Percentiles rank a stretch among this genome's conserved stretches.
Conservation (phyloP, 92 coral and sea anemone genomes). For the Porites lobata region DNA sequence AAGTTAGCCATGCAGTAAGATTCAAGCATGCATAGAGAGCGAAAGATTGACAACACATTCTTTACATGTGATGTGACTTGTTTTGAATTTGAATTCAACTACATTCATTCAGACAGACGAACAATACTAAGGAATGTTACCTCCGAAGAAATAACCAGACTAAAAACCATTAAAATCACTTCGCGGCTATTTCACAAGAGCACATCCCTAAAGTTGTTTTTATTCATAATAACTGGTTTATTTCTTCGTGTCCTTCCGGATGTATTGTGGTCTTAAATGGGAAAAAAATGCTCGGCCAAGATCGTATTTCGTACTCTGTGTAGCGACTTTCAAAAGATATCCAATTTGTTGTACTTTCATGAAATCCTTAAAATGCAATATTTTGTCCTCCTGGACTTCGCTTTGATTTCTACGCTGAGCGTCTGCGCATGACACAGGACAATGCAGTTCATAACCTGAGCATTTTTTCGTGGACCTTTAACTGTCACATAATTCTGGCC, state of each 20-base stretch:
- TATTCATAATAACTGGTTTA: not conserved
- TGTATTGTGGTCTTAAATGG: not conserved
- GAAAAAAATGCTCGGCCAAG: not conserved
- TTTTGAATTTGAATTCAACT: constrained; percentile 49
- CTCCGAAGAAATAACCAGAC: not conserved
- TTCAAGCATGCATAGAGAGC: constrained; percentile 68
- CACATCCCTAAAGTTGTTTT: not conserved
- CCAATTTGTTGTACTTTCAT: too few relatives aligned
- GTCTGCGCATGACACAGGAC: too few relatives aligned
- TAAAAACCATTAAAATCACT: too few relatives aligned
- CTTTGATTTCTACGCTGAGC: too few relatives aligned
- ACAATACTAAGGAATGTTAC: not conserved
- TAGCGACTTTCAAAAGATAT: not conserved
- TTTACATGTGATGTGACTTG: constrained; percentile 71
- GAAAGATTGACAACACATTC: constrained; percentile 54
- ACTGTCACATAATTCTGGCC: too few relatives aligned
- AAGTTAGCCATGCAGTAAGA: constrained; percentile 31
- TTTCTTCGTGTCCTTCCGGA: not conserved
- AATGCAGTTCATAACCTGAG: too few relatives aligned
- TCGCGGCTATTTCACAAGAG: not conserved
- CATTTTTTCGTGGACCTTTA: too few relatives aligned
- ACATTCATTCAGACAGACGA: constrained; percentile 14
- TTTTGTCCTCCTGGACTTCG: too few relatives aligned
- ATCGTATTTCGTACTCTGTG: constrained; percentile 2
- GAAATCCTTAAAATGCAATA: too few relatives aligned